Evolutionary conservation across 2,797 vertebrate genomes (phyloP).

Genomic region (Clamator glandarius): DNA sequence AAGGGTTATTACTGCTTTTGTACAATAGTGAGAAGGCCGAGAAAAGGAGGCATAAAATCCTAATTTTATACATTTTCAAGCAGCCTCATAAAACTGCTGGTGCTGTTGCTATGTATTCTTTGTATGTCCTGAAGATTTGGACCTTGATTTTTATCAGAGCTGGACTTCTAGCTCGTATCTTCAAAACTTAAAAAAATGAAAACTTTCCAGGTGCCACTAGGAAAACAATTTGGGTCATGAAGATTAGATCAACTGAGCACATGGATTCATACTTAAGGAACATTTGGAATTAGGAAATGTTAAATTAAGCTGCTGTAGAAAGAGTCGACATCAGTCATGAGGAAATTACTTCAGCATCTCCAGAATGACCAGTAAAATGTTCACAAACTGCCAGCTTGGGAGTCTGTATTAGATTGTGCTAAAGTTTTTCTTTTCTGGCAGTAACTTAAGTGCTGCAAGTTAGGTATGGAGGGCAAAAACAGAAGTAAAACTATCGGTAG

Average conservation of each 20-base stretch:
- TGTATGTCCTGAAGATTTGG: neutral
- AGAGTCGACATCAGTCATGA: neutral
- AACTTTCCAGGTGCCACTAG: neutral
- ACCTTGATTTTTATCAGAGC: neutral
- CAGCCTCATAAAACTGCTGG: neutral
- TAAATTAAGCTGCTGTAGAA: neutral
- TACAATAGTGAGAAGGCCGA: neutral
- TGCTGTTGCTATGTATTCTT: neutral
- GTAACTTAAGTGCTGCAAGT: neutral
- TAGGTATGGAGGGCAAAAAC: neutral
- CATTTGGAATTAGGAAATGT: neutral
- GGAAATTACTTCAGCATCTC: neutral
- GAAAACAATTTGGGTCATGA: neutral
- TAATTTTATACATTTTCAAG: neutral
- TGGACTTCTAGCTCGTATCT: neutral
- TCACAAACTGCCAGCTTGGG: neutral
- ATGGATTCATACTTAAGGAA: neutral
- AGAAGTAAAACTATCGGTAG: neutral
- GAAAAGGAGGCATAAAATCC: neutral
- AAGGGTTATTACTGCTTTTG: neutral
- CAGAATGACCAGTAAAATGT: neutral
- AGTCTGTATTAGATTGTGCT: neutral
- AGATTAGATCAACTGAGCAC: neutral
- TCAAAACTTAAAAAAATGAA: neutral
- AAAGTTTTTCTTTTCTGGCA: neutral